Base-by-base conservation (phyloP, 2,888 invertebrate genomes). In the Clusia tigrina region DNA sequence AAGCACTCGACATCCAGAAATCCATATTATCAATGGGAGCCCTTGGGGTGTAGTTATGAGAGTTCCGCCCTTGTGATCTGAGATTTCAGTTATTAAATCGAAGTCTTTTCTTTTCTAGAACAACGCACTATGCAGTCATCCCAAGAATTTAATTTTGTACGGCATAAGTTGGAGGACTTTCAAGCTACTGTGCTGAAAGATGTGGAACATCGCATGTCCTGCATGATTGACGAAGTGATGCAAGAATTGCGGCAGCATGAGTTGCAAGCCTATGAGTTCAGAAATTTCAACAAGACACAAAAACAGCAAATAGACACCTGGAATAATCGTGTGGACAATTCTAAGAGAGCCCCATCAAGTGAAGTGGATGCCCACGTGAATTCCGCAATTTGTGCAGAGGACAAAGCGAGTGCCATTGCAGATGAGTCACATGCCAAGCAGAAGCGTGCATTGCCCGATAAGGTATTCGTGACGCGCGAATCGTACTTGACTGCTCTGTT, bases 401-500 rank as follows among this genome's bases (percentile, higher is more conserved):
- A 23, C 18, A 20, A 10, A 53, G 26, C 22, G 2, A 2, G 1
- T 24, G 42, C 42, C 10, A 3, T 15, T 5, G 42, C 10, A 3
- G 42, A 17, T 2, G 2, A 42, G 3, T 1, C 48, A 24, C 12
- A 81, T 78, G 60, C 52, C 32, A n/a, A 74, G 73, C 58, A 66
- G 42, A 61, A 60, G 57, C 77, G 71, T 58, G 58, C 65, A 2
- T 70, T 89, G 20, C 87, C 87, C 17, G 88, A 88, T 54, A 91
- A 91, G 77, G 85, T 87, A 63, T 95, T 94, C 78, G 78, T 86
- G n/a, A 79, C 86, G 6, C 86, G 95, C 67, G 90, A 92, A 78
- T 95, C 95, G 0, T 85, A 91, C n/a, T 85, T 95, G 61, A 94
- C 93, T 0, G 91, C 91, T 65, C 86, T 96, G 22, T 87, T 93